Base-by-base conservation (phyloP, 2,797 vertebrate species). In the Tamandua tetradactyla region DNA sequence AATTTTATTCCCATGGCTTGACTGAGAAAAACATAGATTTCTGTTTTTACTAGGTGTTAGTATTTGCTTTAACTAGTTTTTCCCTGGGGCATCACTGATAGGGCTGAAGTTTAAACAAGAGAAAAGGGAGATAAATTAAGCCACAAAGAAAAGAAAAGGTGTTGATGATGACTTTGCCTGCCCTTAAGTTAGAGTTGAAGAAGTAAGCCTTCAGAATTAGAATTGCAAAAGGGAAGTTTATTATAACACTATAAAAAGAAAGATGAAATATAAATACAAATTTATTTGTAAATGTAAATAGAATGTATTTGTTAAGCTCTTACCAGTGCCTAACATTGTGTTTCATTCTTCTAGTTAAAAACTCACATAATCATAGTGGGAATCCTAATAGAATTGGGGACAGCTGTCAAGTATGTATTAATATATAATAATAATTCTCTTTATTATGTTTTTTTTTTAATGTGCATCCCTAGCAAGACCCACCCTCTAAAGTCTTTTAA, bases 181-280 rank as follows among this genome's bases (percentile, higher is more conserved):
- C 30, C 71, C 27, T 66, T 80, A 74, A 40, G 61, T 75, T 87
- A 32, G 35, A 71, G 64, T 74, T 86, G 5, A 90, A 90, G 47
- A 90, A 86, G 37, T 78, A 44, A 80, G 25, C 3, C 47, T 80
- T 66, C 22, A 74, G 32, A 74, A 44, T 72, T 90, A 74, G 82
- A 94, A 91, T 75, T 91, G 59, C 42, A 52, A 59, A 85, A 81
- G n/a, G 15, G 15, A 82, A 68, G 23, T 82, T 94, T 68, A 17
- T 81, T 68, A 81, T 49, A 47, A 11, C 10, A 52, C 64, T 47
- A 35, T 35, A 87, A 68, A 52, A 42, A 66, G 49, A 57, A 90
- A 74, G 35, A 42, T 87, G 40, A 61, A 81, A 66, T 87, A 68
- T 20, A 89, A 75, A 57, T n/a, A n/a, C n/a, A n/a, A n/a, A n/a